Conservation (phyloP, 2,797 vertebrate species). For the Mus spretus region DNA sequence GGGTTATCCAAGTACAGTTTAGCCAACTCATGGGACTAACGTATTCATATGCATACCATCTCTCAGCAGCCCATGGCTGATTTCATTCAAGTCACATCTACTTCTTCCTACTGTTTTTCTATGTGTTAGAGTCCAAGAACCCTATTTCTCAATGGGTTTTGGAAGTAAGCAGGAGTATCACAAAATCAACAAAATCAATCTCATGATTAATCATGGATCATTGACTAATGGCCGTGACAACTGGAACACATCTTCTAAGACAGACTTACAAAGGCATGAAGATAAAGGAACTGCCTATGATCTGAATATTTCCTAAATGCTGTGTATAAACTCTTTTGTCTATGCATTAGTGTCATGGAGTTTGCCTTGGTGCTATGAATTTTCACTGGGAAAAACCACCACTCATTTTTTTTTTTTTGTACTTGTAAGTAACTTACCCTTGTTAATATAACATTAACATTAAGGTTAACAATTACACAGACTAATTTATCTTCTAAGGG, state of each 20-base stretch:
- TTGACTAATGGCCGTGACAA: slow-evolving; percentile 1
- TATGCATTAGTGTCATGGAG: background rate
- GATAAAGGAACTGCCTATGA: background rate
- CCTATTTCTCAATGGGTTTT: background rate
- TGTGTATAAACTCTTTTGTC: background rate
- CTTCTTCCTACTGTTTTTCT: background rate
- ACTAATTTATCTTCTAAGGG: background rate
- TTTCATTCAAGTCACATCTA: background rate
- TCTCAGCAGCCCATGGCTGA: background rate
- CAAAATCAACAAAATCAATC: slow-evolving; percentile 35
- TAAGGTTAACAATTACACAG: background rate
- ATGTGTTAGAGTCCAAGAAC: background rate
- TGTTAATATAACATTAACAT: background rate
- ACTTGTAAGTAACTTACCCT: background rate
- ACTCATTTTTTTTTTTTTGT: slow-evolving; percentile 9
- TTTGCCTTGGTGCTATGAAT: background rate
- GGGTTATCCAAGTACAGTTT: background rate
- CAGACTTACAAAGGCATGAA: background rate
- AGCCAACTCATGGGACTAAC: background rate
- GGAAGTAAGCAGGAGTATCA: background rate
- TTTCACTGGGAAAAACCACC: background rate
- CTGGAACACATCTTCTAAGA: background rate
- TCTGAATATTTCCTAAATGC: background rate
- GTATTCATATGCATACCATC: too few relatives aligned
- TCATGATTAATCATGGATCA: background rate